These are phyloP conservation scores for Ramphastos sulfuratus DNA, from an alignment of 2,113 vertebrate species.

Conservation along the genomic window DNA sequence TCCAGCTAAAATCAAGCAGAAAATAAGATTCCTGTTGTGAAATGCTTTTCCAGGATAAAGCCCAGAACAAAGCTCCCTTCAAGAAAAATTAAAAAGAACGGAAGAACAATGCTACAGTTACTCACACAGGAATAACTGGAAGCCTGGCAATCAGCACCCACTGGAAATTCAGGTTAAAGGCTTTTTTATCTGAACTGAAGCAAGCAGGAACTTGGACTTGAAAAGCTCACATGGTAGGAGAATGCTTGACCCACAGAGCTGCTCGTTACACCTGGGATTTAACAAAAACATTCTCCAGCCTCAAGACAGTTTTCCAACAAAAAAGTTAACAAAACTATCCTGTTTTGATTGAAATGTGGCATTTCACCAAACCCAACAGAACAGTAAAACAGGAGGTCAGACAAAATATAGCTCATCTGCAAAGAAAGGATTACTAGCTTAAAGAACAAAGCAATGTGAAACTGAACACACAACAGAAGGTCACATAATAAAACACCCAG, in stretches of 20 bases:
- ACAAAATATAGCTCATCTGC: not conserved
- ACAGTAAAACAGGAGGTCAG: not conserved
- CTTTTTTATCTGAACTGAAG: not conserved
- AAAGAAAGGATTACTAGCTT: not conserved
- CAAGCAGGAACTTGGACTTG: not conserved
- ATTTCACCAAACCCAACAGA: not conserved
- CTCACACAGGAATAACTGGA: not conserved
- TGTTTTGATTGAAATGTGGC: not conserved
- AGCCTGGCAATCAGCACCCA: not conserved
- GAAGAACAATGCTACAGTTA: not conserved
- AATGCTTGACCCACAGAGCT: not conserved
- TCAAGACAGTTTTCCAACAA: not conserved
- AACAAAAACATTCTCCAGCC: not conserved
- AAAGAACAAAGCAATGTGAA: slow-evolving; percentile 8
- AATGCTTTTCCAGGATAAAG: not conserved
- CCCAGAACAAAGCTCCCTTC: not conserved
- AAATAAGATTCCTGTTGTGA: not conserved
- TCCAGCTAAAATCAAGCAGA: not conserved
- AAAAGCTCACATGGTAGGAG: not conserved
- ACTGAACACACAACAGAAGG: not conserved
- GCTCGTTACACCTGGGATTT: not conserved
- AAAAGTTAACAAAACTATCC: not conserved
- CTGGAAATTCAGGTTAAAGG: not conserved
- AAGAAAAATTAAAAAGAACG: not conserved
- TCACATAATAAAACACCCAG: not conserved